phyloP scores from a whole-genome alignment of 1,140 invertebrate genomes.

The Sesamia nonagrioides region DNA sequence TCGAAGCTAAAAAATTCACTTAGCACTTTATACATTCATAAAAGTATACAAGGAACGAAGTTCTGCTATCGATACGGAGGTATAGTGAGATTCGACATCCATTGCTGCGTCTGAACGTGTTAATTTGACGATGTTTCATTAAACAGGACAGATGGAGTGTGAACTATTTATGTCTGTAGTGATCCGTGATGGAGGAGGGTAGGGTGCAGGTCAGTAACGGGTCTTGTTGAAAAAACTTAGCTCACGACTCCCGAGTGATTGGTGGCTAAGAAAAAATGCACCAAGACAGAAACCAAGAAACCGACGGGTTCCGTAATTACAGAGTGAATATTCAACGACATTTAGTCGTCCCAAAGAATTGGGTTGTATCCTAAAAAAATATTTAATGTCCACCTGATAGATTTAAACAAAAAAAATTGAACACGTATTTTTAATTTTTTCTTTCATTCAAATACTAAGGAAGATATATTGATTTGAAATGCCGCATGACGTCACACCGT shows the following conservation, averaged over 20 bases:
- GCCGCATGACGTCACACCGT: no score
- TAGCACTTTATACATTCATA: slow-evolving; percentile 68
- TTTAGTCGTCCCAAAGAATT: slow-evolving; percentile 17
- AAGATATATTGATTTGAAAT: no score
- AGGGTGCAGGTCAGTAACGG: slow-evolving; percentile 68
- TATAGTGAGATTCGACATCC: slow-evolving; percentile 46
- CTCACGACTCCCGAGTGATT: slow-evolving; percentile 75
- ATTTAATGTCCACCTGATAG: no score
- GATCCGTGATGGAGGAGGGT: slow-evolving; percentile 48
- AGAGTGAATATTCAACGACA: slow-evolving; percentile 10
- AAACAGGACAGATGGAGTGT: slow-evolving; percentile 54
- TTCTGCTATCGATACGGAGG: slow-evolving; percentile 19
- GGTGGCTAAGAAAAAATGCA: slow-evolving; percentile 63
- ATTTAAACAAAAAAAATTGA: no score
- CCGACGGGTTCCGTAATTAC: slow-evolving; percentile 19
- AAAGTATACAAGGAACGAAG: slow-evolving; percentile 59
- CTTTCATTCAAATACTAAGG: no score
- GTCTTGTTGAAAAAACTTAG: slow-evolving; percentile 70
- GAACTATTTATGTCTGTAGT: slow-evolving; percentile 51
- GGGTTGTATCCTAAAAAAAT: no score
- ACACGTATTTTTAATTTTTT: no score
- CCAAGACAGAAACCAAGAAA: slow-evolving; percentile 48
- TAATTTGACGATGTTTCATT: slow-evolving; percentile 19
- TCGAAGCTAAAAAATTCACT: slow-evolving; percentile 63
- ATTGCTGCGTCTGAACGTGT: slow-evolving; percentile 43